Base-by-base conservation (phyloP, 2,797 vertebrate species). In the Glyptemys insculpta region DNA sequence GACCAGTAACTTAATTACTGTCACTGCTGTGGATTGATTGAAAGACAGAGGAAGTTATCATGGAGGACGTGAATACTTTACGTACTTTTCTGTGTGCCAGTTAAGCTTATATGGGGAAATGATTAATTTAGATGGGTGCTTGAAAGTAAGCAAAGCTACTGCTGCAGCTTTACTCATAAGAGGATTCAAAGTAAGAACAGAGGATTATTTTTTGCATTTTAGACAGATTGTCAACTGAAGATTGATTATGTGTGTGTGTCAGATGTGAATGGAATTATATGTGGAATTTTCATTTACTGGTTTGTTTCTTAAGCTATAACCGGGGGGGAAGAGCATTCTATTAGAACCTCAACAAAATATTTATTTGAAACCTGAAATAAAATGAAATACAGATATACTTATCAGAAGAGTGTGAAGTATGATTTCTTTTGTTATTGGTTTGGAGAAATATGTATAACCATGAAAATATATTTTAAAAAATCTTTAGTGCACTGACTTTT, bases 351-450 rank as follows among this genome's bases (percentile, higher is more conserved):
- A 76, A 44, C 15, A 10, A 25, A 18, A 4, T 7, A 8, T 90
- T 74, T 79, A 47, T 88, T 4, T 15, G 34, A 82, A 62, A 41
- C 49, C 44, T 27, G 78, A 87, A 84, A 41, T 83, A 34, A 82
- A 86, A 79, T 5, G 23, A 88, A 2, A 6, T n/a, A 6, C 9
- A 14, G 14, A 78, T 47, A 4, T 8, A 12, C 1, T 18, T 68
- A 0, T 0, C 19, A 41, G 47, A 56, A 54, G 12, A 62, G 12
- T 19, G 2, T 9, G 8, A 83, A 72, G 34, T 5, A 18, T 12
- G 31, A 14, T 59, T 14, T 9, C 1, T 91, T 86, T 56, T 62
- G 15, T 81, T 25, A 6, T 0, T 6, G 25, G 10, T 21, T 88
- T 50, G 49, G 29, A 93, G 84, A 87, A 87, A 65, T 72, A 18